Conservation (phyloP, 2,888 invertebrate genomes). For the Pemphredon lugubris region DNA sequence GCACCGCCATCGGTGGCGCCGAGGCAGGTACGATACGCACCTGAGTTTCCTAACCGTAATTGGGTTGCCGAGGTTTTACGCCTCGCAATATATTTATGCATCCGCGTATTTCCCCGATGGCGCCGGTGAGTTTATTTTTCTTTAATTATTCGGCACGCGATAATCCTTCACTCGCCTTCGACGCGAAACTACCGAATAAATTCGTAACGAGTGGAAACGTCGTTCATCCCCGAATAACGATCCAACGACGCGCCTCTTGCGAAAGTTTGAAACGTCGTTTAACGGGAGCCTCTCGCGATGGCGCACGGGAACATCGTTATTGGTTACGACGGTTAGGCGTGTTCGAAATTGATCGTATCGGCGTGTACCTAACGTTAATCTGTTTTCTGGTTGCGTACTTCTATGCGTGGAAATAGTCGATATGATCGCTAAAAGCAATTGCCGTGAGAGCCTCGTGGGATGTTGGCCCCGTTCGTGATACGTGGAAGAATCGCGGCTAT, state of each 20-base stretch:
- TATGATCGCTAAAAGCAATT: conserved; percentile 53
- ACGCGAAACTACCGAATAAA: too few species aligned
- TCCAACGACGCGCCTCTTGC: too few species aligned
- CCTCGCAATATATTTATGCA: neutral
- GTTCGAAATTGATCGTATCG: neutral
- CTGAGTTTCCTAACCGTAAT: conserved; percentile 19
- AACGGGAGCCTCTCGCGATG: too few species aligned
- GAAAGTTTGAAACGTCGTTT: too few species aligned
- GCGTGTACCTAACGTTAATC: conserved; percentile 7
- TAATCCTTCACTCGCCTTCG: neutral
- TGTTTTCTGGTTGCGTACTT: conserved; percentile 43
- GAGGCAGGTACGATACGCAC: conserved; percentile 11
- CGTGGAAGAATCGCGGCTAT: conserved; percentile 74
- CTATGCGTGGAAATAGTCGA: conserved; percentile 47
- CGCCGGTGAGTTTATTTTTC: too few species aligned
- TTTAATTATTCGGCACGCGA: too few species aligned
- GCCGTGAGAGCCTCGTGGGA: conserved; percentile 72
- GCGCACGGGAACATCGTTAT: too few species aligned
- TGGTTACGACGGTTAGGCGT: too few species aligned
- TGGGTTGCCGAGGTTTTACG: conserved; percentile 16
- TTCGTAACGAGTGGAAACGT: too few species aligned
- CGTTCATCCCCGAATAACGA: too few species aligned
- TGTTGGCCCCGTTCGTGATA: conserved; percentile 77
- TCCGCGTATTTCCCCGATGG: neutral
- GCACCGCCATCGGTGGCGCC: conserved; percentile 21